Percentiles rank a stretch among this genome's conserved stretches.
These are phyloP conservation scores for Drosophila meridiana DNA, from an alignment of 2,888 invertebrate species.

Conservation along the genomic window DNA sequence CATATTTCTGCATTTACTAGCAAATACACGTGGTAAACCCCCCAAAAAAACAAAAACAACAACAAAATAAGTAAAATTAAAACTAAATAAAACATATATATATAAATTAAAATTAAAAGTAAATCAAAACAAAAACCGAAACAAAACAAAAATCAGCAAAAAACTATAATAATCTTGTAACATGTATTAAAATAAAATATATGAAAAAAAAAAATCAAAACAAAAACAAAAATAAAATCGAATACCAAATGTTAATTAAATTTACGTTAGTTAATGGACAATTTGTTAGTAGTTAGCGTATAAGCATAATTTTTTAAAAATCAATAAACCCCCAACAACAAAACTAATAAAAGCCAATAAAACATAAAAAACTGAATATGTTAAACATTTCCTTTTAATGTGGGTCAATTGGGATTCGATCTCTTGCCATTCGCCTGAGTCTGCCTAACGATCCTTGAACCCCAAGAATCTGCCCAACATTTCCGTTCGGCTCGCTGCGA, in stretches of 20 bases:
- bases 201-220: constrained; percentile 22
- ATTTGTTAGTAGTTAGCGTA: constrained; percentile 77
- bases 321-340: constrained; percentile 60
- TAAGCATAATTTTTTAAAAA: constrained; percentile 80
- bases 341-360: constrained; percentile 18
- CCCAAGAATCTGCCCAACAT: not conserved
- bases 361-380: constrained; percentile 25
- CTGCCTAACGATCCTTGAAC: constrained; percentile 37
- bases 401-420: not conserved
- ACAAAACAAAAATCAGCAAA: constrained; percentile 13
- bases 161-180: constrained; percentile 59
- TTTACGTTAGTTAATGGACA: constrained; percentile 79
- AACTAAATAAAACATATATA: constrained; percentile 15
- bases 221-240: constrained; percentile 5
- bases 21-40: constrained; percentile 62
- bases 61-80: constrained; percentile 17
- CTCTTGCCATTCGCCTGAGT: too few relatives aligned
- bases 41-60: constrained; percentile 25
- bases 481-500: constrained; percentile 1
- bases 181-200: constrained; percentile 64
- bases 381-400: not conserved
- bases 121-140: constrained; percentile 26
- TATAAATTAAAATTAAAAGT: constrained; percentile 19
- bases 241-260: constrained; percentile 68
- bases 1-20: constrained; percentile 82